Evolutionary conservation across 1,140 invertebrate genomes (phyloP), one percentile per base, ranked within the genome.

Genomic region (Drosophila mojavensis): DNA sequence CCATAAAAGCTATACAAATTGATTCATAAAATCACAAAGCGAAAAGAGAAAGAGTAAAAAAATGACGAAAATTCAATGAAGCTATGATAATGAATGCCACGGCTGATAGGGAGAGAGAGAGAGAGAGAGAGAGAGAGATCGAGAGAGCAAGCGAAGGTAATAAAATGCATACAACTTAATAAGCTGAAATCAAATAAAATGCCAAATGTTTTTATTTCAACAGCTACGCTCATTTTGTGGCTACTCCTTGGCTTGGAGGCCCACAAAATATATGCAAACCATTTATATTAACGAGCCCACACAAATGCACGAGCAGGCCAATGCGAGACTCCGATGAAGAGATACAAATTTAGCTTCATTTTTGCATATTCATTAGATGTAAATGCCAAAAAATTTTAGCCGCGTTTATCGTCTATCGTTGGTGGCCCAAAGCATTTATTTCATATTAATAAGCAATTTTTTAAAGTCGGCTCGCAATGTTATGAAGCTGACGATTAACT

Each of bases 161-260:
- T 86, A 71, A 86, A 86, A 86, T 86, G 82, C 82, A 86, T 88
- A 86, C 83, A 86, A 86, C 82, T 86, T 79, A 86, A 88, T 86
- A 86, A 86, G 78, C 83, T 66, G 41, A 72, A 72, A 88, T 88
- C 82, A 82, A 86, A 86, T 86, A 83, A 88, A 88, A 88, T 88
- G 79, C 79, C 76, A 89, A 88, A 88, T 83, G 83, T 88, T 88
- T 88, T 88, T 88, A 88, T 88, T 88, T 88, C 83, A 82, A 88
- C 82, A 86, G 82, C 82, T 86, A 86, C 82, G 82, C 83, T 88
- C 72, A 77, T 82, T 82, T 79, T 81, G 75, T 72, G 71, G 50
- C 72, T 63, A 63, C 72, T 79, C 1, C 36, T 72, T 53, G 71
- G 47, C 51, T 66, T 50, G 50, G 36, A 67, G 53, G 65, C 53